Evolutionary conservation across 2,797 vertebrate genomes (phyloP), one percentile per base, ranked within the genome.

Genomic region (Todus mexicanus): DNA sequence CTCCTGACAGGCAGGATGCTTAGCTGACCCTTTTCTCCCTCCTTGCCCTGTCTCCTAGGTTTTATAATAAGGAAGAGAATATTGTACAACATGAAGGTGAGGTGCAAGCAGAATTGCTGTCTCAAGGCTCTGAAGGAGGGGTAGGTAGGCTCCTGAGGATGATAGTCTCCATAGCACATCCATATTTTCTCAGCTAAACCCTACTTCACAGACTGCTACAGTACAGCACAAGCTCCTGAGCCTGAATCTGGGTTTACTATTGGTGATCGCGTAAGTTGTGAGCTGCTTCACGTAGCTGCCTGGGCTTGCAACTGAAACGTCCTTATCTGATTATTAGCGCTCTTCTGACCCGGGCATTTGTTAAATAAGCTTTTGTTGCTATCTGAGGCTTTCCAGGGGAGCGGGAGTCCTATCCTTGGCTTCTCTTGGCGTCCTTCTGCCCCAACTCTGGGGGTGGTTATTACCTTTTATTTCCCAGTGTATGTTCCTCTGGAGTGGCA

Each of bases 201-300:
- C 1, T 9, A 2, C 23, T 42, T 54, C 4, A 5, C 50, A 11
- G 17, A 4, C 42, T 40, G 45, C 57, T 77, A 53, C 0, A 1
- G 23, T 45, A 38, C 9, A n/a, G 9, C 9, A 11, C 1, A 3
- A 71, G 57, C n/a, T 89, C 45, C 59, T 1, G 11, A 19, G 15
- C n/a, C 22, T n/a, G 12, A 33, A 14, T 42, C 47, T 43, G 37
- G 7, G 25, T 86, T 82, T 70, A 8, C 47, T 5, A 1, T 2
- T 13, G 25, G 8, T 11, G 5, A 47, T 77, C 61, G 21, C 2
- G 0, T 10, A 56, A 60, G 8, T 65, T 60, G 15, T 38, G 48
- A 91, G 37, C 40, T 79, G 29, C 54, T 83, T 63, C 2, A 4
- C 0, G 1, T 57, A 70, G 27, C 65, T 86, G 40, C 35, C 40